Base-by-base conservation (phyloP, 2,888 invertebrate species). In the Polyploca ridens region DNA sequence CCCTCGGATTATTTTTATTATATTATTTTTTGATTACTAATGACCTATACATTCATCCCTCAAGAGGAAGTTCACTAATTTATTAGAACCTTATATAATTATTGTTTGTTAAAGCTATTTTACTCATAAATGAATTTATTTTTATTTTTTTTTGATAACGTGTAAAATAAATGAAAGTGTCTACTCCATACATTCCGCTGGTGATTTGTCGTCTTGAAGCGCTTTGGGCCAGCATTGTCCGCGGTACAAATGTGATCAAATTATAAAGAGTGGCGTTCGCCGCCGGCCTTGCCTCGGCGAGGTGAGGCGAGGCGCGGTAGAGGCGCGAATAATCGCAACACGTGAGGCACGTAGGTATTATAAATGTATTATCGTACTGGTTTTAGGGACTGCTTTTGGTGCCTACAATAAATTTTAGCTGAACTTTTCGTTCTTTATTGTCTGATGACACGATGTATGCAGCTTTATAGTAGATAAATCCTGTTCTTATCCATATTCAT, bases 191-290 rank as follows among this genome's bases (percentile, higher is more conserved):
- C 38, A 6, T 66, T 68, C 67, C 72, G 14, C 41, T 86, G 79
- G 85, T 65, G 83, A 73, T 77, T 84, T 90, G 91, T 91, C 91
- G 88, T 86, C 88, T 85, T 72, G 63, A 66, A 77, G 73, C 79
- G 91, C 92, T 91, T 87, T 85, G 82, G 89, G 90, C 89, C 82
- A 76, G 92, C 93, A 93, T 94, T 94, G 93, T 94, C 88, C 86
- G 84, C 75, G 85, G 85, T 91, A 93, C 93, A 94, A 94, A 94
- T 93, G 91, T 93, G 93, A 94, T 94, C 93, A 92, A 93, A 93
- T 94, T 93, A 94, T 92, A 93, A 92, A 92, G 93, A 92, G 87
- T 87, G 89, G 90, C 88, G 85, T 75, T 75, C 69, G 84, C 89
- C 89, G 75, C 81, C 78, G 90, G 91, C 88, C 70, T 61, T 69